These are phyloP conservation scores for Archivesica marissinica DNA, from an alignment of 1,140 invertebrate genomes.

Conservation along the genomic window DNA sequence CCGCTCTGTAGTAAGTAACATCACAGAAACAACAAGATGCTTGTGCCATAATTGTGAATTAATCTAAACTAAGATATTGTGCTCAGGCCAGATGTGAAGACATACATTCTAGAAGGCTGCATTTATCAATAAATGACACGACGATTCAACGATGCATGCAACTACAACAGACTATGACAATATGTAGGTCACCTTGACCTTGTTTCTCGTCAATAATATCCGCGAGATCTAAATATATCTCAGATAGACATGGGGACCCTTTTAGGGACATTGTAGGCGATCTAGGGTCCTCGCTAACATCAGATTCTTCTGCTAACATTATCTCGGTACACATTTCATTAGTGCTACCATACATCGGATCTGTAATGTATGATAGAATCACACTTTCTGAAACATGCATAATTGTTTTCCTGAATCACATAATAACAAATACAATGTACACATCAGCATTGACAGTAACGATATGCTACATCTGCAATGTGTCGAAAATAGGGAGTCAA, in stretches of 20 bases:
- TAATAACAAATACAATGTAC: background rate
- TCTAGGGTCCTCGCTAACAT: background rate
- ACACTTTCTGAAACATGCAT: background rate
- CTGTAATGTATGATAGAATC: background rate
- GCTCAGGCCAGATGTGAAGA: too few relatives aligned
- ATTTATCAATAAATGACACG: too few relatives aligned
- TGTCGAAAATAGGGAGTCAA: background rate
- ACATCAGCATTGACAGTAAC: background rate
- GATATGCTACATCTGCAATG: too few relatives aligned
- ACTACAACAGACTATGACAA: background rate
- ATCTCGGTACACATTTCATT: background rate
- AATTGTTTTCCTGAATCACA: background rate
- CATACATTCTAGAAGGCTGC: too few relatives aligned
- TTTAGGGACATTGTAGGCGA: background rate
- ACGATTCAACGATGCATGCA: too few relatives aligned
- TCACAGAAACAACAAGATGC: too few relatives aligned
- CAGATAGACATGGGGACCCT: background rate
- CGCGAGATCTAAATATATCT: constrained; percentile 15
- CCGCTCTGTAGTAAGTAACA: too few relatives aligned
- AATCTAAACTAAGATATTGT: too few relatives aligned
- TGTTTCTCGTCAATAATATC: background rate
- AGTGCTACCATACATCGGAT: background rate
- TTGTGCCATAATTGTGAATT: too few relatives aligned
- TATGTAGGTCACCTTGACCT: constrained; percentile 37
- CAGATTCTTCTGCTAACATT: background rate